phyloP scores from a whole-genome alignment of 2,797 vertebrate genomes.

The Pseudochromis fuscus region DNA sequence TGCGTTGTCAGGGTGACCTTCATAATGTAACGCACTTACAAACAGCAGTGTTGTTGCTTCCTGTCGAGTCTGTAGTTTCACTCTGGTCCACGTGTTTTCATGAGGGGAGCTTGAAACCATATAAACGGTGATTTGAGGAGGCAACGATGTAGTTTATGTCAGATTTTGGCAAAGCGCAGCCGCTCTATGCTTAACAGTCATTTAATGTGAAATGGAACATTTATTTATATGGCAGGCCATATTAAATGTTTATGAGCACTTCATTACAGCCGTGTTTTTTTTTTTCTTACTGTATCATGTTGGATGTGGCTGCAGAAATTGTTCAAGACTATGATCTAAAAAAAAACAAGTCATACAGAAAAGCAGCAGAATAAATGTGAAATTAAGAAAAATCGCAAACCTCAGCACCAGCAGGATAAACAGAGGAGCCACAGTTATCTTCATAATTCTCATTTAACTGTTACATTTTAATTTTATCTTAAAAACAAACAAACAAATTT shows the following conservation, averaged over 20 bases:
- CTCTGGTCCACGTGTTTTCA: background rate
- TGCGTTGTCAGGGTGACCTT: conserved; percentile 32
- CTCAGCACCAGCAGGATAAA: too few relatives aligned
- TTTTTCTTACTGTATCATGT: conserved; percentile 1
- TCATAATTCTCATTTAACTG: too few relatives aligned
- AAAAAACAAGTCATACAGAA: background rate
- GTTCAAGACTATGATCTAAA: conserved; percentile 10
- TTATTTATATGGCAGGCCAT: conserved; percentile 53
- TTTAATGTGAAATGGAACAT: conserved; percentile 55
- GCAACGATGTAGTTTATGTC: conserved; percentile 38
- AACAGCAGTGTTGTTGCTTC: background rate
- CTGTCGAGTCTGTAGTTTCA: background rate
- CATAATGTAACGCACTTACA: background rate
- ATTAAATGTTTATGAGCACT: conserved; percentile 64
- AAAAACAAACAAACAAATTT: too few relatives aligned
- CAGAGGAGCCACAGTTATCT: too few relatives aligned
- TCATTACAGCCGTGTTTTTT: conserved; percentile 25
- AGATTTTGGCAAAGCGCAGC: conserved; percentile 45
- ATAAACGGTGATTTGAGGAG: conserved; percentile 21
- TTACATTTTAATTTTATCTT: too few relatives aligned
- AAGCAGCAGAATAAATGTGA: too few relatives aligned
- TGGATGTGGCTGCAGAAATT: background rate
- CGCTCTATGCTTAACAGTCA: conserved; percentile 29
- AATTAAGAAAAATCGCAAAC: too few relatives aligned
- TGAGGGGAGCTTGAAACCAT: conserved; percentile 15